phyloP scores from a whole-genome alignment of 2,113 vertebrate species.

The sheep (Ovis aries) region DNA sequence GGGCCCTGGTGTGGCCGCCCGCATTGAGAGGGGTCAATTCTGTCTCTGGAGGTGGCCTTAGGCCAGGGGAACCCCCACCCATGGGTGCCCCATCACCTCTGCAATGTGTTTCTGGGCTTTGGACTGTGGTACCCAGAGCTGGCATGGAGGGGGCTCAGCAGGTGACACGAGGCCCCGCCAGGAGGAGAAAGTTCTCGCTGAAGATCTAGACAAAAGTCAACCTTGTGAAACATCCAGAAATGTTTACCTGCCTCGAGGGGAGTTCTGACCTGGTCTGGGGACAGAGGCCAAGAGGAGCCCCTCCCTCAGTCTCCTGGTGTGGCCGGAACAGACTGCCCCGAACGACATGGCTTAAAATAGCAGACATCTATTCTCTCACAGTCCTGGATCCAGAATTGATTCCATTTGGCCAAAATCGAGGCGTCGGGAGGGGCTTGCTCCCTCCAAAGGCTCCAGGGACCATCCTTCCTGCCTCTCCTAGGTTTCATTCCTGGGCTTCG shows the following conservation, averaged over 20 bases:
- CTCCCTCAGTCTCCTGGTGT: not conserved
- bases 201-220: not conserved
- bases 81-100: not conserved
- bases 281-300: not conserved
- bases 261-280: not conserved
- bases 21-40: not conserved
- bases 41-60: not conserved
- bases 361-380: not conserved
- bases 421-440: fast-evolving
- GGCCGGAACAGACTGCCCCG: too few relatives aligned
- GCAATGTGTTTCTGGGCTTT: not conserved
- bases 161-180: fast-evolving
- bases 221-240: fast-evolving
- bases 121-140: not conserved
- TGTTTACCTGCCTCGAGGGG: not conserved
- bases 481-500: not conserved
- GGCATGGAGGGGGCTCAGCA: not conserved
- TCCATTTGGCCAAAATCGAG: fast-evolving
- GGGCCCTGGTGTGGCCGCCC: fast-evolving
- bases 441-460: fast-evolving
- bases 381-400: not conserved
- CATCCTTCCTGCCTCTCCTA: fast-evolving
- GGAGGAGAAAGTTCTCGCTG: not conserved
- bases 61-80: not conserved
- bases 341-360: not conserved